Percentiles rank a stretch among this genome's conserved stretches.
phyloP scores from a whole-genome alignment of 1,140 invertebrate species.

The Ceratosolen fusciceps region DNA sequence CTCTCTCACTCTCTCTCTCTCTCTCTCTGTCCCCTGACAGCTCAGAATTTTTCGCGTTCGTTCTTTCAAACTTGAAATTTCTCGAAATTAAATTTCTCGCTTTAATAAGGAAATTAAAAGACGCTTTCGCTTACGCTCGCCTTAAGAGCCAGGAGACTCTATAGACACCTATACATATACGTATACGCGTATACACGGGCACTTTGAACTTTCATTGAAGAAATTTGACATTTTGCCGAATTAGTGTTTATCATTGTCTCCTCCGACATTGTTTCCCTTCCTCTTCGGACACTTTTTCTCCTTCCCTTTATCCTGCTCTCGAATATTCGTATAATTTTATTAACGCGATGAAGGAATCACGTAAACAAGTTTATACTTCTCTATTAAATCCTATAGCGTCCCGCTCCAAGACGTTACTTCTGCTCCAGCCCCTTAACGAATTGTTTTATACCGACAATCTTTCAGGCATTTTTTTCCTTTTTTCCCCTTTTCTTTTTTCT shows the following conservation, averaged over 20 bases:
- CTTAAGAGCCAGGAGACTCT: not conserved
- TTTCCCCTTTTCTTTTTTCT: too few relatives aligned
- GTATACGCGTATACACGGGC: not conserved
- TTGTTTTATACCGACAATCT: too few relatives aligned
- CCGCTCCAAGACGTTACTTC: too few relatives aligned
- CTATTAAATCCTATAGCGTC: too few relatives aligned
- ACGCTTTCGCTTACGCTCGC: not conserved
- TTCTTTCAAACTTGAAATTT: constrained; percentile 18
- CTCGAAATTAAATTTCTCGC: constrained; percentile 15
- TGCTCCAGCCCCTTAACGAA: too few relatives aligned
- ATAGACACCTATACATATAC: not conserved
- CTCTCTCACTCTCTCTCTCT: not conserved
- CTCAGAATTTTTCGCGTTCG: constrained; percentile 2
- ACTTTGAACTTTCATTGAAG: not conserved
- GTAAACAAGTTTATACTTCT: too few relatives aligned
- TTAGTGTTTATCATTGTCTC: not conserved
- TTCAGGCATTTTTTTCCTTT: too few relatives aligned
- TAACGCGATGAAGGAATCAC: too few relatives aligned
- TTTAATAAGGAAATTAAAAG: constrained; percentile 15
- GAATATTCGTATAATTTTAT: too few relatives aligned
- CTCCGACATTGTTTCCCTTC: not conserved
- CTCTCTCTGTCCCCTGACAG: not conserved
- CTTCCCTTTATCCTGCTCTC: too few relatives aligned
- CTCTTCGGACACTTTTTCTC: too few relatives aligned
- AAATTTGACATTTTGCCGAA: not conserved